A percentile compares a stretch with the other conserved stretches of the same genome.
Evolutionary conservation across 1,140 invertebrate species (phyloP).

Genomic region (Ooceraea biroi): DNA sequence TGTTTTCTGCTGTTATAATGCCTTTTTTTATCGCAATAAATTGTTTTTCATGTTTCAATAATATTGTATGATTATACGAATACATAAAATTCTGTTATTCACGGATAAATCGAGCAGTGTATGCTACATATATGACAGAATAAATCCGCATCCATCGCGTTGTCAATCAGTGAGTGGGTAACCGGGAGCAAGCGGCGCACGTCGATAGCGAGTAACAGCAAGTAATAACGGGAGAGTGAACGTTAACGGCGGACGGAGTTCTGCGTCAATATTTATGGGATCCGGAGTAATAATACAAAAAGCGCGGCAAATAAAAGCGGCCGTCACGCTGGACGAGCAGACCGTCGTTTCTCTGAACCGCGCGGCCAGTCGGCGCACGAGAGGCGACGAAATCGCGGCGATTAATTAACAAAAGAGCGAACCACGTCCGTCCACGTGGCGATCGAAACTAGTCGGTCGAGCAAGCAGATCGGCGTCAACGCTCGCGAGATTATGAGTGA

Average conservation of each 20-base stretch:
- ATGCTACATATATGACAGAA: constrained; percentile 3
- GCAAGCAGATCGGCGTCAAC: constrained; percentile 36
- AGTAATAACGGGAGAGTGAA: constrained; percentile 13
- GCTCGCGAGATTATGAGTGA: constrained; percentile 59
- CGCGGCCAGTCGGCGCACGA: neutral
- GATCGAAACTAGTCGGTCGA: constrained; percentile 3
- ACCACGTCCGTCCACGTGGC: neutral
- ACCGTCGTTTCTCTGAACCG: constrained; percentile 45
- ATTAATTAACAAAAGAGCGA: constrained; percentile 62
- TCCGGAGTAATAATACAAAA: constrained; percentile 57
- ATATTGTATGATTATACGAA: neutral
- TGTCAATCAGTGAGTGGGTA: constrained; percentile 37
- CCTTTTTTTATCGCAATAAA: too few species aligned
- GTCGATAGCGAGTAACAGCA: constrained; percentile 7
- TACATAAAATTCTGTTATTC: neutral
- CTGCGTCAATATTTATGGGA: constrained; percentile 58
- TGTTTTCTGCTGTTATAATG: too few species aligned
- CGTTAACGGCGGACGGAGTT: constrained; percentile 36
- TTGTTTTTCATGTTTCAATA: neutral
- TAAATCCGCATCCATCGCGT: constrained; percentile 9
- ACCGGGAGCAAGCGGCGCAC: constrained; percentile 11
- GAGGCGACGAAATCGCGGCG: constrained; percentile 11
- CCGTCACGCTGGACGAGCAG: constrained; percentile 26
- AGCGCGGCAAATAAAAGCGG: constrained; percentile 55
- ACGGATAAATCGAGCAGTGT: neutral